Evolutionary conservation across 2,888 invertebrate species (phyloP).

Genomic region (Thelaira solivaga): DNA sequence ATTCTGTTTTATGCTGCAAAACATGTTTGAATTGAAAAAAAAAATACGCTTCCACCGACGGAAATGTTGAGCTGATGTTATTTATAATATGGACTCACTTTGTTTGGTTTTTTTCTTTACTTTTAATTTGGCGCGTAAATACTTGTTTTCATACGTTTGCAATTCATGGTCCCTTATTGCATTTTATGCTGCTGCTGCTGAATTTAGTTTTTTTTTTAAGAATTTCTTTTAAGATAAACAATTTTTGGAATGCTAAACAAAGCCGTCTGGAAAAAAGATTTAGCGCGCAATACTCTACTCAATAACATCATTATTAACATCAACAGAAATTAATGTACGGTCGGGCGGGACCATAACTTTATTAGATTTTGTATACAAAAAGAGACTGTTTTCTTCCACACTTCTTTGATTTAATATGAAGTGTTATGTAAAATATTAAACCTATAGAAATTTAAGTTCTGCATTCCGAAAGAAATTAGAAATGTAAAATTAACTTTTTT

Average conservation of each 20-base stretch:
- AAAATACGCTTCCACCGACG: not conserved
- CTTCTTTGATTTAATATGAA: no score
- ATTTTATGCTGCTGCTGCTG: not conserved
- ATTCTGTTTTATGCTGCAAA: not conserved
- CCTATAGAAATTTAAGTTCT: no score
- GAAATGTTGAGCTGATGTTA: conserved; percentile 9
- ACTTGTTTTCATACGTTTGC: not conserved
- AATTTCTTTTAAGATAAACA: conserved; percentile 9
- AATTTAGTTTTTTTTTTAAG: not conserved
- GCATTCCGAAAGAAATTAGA: no score
- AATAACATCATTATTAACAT: not conserved
- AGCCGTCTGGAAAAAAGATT: conserved; percentile 2
- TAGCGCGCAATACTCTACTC: conserved; percentile 3
- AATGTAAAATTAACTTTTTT: no score
- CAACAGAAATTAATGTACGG: no score
- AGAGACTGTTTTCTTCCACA: no score
- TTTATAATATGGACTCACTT: conserved; percentile 1
- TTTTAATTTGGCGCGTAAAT: conserved; percentile 44
- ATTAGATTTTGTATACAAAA: no score
- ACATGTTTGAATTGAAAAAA: conserved; percentile 4
- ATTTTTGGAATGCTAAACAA: conserved; percentile 33
- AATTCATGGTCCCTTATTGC: not conserved
- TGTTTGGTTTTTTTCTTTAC: not conserved
- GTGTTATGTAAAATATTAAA: no score
- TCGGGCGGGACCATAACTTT: no score